phyloP scores from a whole-genome alignment of 2,797 vertebrate species.

The Macropus fuliginosus region DNA sequence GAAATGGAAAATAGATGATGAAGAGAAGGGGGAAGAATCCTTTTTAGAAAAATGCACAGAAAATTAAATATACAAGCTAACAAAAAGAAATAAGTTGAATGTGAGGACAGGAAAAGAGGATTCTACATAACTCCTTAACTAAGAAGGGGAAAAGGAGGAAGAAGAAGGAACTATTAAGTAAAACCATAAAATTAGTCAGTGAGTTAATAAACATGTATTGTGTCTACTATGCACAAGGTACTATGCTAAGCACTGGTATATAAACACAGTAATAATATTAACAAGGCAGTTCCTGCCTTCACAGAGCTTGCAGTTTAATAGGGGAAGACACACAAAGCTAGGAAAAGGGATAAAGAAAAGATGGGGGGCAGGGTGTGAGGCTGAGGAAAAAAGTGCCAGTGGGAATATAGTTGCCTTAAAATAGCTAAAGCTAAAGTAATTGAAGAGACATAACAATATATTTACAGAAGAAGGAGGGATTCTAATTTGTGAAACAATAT shows the following conservation, averaged over 20 bases:
- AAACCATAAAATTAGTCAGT: not conserved
- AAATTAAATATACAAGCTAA: not conserved
- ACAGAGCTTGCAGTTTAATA: not conserved
- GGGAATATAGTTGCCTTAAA: not conserved
- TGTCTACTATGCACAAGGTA: not conserved
- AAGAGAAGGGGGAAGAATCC: not conserved
- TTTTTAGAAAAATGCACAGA: not conserved
- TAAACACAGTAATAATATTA: not conserved
- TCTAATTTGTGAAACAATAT: not conserved
- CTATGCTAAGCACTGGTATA: not conserved
- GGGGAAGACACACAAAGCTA: not conserved
- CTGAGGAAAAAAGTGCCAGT: not conserved
- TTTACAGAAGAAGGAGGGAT: not conserved
- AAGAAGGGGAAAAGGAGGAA: not conserved
- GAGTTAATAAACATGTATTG: not conserved
- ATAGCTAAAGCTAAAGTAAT: not conserved
- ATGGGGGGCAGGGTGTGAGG: not conserved
- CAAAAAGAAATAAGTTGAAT: not conserved
- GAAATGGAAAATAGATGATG: not conserved
- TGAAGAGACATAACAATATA: not conserved
- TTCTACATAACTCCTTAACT: not conserved
- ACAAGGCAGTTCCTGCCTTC: not conserved
- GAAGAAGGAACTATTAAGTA: not conserved
- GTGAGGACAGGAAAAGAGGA: not conserved
- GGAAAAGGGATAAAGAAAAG: not conserved